phyloP scores from a whole-genome alignment of 2,113 vertebrate species.

The Siniperca knerii region DNA sequence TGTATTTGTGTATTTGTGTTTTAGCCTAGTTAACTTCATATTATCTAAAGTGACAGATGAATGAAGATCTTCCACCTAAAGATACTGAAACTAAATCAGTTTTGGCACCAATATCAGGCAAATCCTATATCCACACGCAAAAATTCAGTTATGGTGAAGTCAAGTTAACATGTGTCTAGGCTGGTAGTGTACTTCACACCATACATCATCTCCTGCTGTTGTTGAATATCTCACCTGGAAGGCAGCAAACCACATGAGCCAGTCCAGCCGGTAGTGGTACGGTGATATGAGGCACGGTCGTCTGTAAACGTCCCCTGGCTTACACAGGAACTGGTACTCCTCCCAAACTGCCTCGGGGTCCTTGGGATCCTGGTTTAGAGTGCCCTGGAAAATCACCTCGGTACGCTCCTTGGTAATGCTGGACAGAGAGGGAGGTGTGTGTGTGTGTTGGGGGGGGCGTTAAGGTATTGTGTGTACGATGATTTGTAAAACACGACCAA shows the following conservation, averaged over 20 bases:
- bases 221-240: conserved; percentile 88
- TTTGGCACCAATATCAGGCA: neutral
- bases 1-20: neutral
- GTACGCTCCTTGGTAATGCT: conserved; percentile 97
- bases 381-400: conserved; percentile 94
- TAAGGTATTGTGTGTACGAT: neutral
- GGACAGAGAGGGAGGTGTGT: neutral
- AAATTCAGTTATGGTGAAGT: neutral
- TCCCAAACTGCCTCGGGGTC: conserved; percentile 89
- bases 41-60: neutral
- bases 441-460: too few relatives aligned
- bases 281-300: conserved; percentile 91
- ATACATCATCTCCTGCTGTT: neutral
- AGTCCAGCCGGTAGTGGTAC: conserved; percentile 96
- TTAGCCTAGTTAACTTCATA: neutral
- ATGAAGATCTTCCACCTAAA: neutral
- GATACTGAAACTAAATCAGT: neutral
- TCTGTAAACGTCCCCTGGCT: conserved; percentile 87
- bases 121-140: neutral
- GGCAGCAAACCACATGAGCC: conserved; percentile 99
- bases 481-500: neutral
- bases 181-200: neutral
- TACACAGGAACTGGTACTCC: conserved; percentile 96
- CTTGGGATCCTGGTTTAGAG: conserved; percentile 86
- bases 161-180: neutral